Base-by-base conservation (phyloP, 2,113 vertebrate genomes). In the Hydrolagus affinis region DNA sequence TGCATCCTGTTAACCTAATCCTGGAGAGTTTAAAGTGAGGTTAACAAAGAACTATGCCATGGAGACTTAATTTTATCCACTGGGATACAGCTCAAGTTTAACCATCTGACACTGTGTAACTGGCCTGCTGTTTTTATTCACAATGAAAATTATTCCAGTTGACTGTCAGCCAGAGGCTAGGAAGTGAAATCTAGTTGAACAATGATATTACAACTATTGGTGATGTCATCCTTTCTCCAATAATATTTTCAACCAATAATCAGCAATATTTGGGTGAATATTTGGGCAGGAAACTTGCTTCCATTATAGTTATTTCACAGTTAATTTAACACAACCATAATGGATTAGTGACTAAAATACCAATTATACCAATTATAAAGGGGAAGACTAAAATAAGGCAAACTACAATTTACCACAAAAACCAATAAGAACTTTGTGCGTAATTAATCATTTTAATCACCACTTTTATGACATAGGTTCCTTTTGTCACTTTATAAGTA, bases 311-410 rank as follows among this genome's bases (percentile, higher is more conserved):
- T 83, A 68, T 83, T 83, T 62, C 62, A 30, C 60, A 68, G 28
- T 64, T 68, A 80, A 80, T 80, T 80, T 66, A 28, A 25, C 28
- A 11, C 78, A 83, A 17, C 32, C 78, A 83, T 68, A 32, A 68
- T 66, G 60, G 28, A 83, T 80, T 80, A 80, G 77, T 28, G 77
- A 64, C 59, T 83, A 83, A 83, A 83, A 17, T 23, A 83, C 60
- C 66, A 83, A 83, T 83, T 83, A 83, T 66, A 44, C 78, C 66
- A 83, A 83, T 83, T 83, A 83, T 25, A 83, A 68, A 10, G 8
- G 59, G 60, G 62, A 60, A 83, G 62, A 83, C 78, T 83, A 83
- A 83, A 68, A 1, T 21, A 66, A 68, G 62, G 17, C 62, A 83
- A 66, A 25, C 78, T 32, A 6, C 21, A 17, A 83, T 83, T 83